Conservation (phyloP, 2,113 vertebrate genomes). For the Cololabis saira region DNA sequence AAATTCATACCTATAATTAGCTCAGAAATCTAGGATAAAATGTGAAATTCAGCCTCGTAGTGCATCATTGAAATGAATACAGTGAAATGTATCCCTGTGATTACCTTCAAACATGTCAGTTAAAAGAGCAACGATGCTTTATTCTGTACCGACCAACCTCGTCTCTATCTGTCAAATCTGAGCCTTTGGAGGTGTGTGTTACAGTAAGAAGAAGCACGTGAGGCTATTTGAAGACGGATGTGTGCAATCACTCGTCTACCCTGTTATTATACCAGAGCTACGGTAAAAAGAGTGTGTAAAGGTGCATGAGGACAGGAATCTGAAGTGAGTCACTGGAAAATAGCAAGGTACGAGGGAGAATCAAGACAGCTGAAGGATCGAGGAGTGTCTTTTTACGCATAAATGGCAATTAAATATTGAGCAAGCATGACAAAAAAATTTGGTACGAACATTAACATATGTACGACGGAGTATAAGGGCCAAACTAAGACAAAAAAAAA, state of each 20-base stretch:
- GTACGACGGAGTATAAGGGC: background rate
- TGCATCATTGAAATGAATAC: conserved; percentile 24
- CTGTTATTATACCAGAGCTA: conserved; percentile 19
- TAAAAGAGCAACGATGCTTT: conserved; percentile 2
- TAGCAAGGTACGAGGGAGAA: background rate
- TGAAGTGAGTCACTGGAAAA: background rate
- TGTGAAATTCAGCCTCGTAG: conserved; percentile 11
- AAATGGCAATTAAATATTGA: conserved; percentile 6
- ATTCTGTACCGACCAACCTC: background rate
- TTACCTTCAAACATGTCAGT: conserved; percentile 26
- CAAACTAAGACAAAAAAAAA: no score
- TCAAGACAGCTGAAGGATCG: background rate
- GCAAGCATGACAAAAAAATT: background rate
- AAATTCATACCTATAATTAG: conserved; percentile 44
- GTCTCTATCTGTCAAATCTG: conserved; percentile 6
- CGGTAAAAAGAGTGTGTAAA: conserved; percentile 5
- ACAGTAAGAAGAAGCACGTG: conserved; percentile 2
- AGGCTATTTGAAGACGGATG: conserved; percentile 25
- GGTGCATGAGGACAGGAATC: background rate
- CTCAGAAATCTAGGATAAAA: conserved; percentile 9
- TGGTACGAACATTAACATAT: background rate
- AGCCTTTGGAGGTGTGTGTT: background rate
- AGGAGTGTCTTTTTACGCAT: background rate
- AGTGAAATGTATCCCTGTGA: conserved; percentile 46
- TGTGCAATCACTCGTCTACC: background rate